These are phyloP conservation scores for Ailurus styani DNA, from an alignment of 2,113 vertebrate species.

Conservation along the genomic window DNA sequence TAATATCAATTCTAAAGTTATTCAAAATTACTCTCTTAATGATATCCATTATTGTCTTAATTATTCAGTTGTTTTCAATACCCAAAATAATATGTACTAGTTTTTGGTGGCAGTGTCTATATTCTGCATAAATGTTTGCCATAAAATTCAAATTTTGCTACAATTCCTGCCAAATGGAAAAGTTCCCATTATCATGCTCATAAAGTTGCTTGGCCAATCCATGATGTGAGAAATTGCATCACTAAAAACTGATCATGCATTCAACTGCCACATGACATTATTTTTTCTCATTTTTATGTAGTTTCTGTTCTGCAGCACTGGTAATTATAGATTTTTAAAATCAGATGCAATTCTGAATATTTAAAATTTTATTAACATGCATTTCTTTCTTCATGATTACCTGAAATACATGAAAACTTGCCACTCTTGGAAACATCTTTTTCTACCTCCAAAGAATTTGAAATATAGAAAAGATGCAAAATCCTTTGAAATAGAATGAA, in stretches of 20 bases:
- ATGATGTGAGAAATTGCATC: background rate
- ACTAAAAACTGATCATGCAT: background rate
- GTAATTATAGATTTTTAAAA: background rate
- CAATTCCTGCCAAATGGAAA: background rate
- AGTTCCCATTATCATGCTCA: background rate
- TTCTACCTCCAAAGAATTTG: background rate
- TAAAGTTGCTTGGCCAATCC: background rate
- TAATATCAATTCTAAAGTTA: background rate
- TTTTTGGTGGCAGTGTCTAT: background rate
- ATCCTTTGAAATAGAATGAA: background rate
- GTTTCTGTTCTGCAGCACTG: background rate
- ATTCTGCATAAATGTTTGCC: background rate
- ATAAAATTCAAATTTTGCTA: conserved; percentile 31
- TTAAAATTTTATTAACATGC: background rate
- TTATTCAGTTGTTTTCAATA: background rate
- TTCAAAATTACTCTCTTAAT: background rate
- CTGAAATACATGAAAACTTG: background rate
- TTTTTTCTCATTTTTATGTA: background rate
- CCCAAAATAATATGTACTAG: background rate
- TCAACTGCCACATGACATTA: background rate
- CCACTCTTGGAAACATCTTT: background rate
- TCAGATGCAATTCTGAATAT: background rate
- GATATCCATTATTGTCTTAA: background rate
- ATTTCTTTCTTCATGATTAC: background rate
- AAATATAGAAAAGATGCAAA: background rate